phyloP scores from a whole-genome alignment of 2,113 vertebrate species.

The Prolemur simus region DNA sequence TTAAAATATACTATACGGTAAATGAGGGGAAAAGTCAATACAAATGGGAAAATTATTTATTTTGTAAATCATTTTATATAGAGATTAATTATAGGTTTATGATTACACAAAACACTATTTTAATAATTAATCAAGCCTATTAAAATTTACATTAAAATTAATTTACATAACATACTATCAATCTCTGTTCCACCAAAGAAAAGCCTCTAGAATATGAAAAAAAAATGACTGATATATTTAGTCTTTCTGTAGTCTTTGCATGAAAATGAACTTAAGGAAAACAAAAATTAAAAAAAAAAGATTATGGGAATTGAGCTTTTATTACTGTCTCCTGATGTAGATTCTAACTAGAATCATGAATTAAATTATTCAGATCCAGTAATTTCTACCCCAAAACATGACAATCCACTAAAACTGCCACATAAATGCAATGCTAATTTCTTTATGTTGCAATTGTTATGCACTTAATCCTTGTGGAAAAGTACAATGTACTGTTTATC shows the following conservation, averaged over 20 bases:
- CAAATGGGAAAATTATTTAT: neutral
- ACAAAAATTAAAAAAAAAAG: neutral
- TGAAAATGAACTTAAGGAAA: neutral
- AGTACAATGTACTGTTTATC: neutral
- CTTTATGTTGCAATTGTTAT: neutral
- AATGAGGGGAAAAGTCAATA: neutral
- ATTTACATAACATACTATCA: neutral
- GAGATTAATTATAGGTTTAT: neutral
- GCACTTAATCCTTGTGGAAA: neutral
- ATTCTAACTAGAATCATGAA: neutral
- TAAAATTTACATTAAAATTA: neutral
- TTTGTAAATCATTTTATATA: neutral
- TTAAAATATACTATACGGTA: neutral
- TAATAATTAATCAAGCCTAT: neutral
- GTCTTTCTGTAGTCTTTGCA: neutral
- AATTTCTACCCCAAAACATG: neutral
- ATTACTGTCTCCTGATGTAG: neutral
- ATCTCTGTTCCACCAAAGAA: neutral
- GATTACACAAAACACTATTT: neutral
- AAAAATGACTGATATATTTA: neutral
- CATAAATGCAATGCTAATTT: neutral
- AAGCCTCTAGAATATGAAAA: neutral
- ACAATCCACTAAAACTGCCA: neutral
- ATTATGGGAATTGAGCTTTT: neutral
- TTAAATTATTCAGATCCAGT: neutral